Evolutionary conservation across 35 echinoderm and acorn worm species (phyloP).

Genomic region (Patiria miniata): DNA sequence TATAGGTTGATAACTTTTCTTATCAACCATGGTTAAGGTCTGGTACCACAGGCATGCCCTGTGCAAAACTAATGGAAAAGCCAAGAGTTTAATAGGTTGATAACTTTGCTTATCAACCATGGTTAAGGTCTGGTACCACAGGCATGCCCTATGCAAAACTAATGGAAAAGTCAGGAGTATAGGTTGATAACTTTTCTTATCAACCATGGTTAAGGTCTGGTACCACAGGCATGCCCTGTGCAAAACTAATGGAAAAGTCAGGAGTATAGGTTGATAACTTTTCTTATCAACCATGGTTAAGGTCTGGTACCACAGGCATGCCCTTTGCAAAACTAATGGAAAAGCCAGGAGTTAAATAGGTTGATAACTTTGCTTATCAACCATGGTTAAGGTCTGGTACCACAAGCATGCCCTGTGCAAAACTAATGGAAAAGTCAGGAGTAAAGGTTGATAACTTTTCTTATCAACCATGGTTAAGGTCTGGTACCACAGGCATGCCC

Average conservation of each 20-base stretch:
- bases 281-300: too few relatives aligned
- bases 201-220: too few relatives aligned
- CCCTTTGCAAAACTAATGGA: constrained; percentile 46
- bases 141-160: constrained; percentile 66
- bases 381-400: constrained; percentile 65
- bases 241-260: not conserved
- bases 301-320: constrained; percentile 75
- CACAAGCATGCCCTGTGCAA: constrained; percentile 75
- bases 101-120: too few relatives aligned
- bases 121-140: constrained; percentile 68
- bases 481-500: constrained; percentile 80
- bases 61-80: not conserved
- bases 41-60: constrained; percentile 84
- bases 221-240: constrained; percentile 80
- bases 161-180: not conserved
- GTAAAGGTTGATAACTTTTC: not conserved
- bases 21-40: too few relatives aligned
- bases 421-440: not conserved
- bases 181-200: not conserved
- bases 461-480: too few relatives aligned
- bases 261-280: not conserved
- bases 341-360: not conserved
- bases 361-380: not conserved
- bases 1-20: not conserved
- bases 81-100: not conserved